Evolutionary conservation across 2,888 invertebrate species (phyloP).

Genomic region (Caenorhabditis virilis): DNA sequence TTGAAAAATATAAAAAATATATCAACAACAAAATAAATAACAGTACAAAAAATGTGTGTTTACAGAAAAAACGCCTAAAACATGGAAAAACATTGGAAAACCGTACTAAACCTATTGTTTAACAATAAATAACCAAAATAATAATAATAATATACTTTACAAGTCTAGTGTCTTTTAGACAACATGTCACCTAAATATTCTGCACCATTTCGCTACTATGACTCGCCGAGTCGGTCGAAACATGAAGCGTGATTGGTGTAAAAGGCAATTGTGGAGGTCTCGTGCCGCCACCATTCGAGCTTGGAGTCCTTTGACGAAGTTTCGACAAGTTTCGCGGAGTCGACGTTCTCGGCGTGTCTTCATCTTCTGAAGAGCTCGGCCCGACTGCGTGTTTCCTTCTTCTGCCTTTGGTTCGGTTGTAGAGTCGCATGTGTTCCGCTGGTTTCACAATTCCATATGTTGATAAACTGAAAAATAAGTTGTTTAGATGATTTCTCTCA

Average conservation of each 20-base stretch:
- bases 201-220: not conserved
- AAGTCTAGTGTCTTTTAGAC: too few species aligned
- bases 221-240: not conserved
- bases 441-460: constrained; percentile 14
- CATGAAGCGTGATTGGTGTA: not conserved
- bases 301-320: not conserved
- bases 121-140: too few species aligned
- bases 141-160: too few species aligned
- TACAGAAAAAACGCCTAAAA: too few species aligned
- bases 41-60: too few species aligned
- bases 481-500: too few species aligned
- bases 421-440: constrained; percentile 3
- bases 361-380: not conserved
- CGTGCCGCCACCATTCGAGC: too few species aligned
- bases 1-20: too few species aligned
- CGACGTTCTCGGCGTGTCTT: not conserved
- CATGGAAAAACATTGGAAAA: too few species aligned
- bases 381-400: not conserved
- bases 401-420: not conserved
- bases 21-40: too few species aligned
- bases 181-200: too few species aligned
- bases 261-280: not conserved
- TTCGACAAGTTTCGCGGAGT: not conserved
- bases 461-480: constrained; percentile 4
- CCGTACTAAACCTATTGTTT: too few species aligned